These are phyloP conservation scores for Neosilurus mollespiculum DNA, from an alignment of 2,797 vertebrate species.

Conservation along the genomic window DNA sequence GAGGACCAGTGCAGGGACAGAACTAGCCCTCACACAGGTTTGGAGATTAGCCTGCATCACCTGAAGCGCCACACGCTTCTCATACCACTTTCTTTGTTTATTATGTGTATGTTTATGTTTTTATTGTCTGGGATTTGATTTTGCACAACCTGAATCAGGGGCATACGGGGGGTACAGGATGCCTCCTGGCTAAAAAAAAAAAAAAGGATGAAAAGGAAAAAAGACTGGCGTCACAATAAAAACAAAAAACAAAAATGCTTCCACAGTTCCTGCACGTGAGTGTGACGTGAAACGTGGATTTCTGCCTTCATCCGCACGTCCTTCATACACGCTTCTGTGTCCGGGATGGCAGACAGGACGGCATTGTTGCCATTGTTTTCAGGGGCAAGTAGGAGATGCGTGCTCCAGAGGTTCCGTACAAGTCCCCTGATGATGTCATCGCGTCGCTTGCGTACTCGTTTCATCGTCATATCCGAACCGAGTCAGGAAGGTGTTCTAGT, in stretches of 20 bases:
- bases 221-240: neutral
- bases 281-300: neutral
- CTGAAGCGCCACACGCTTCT: neutral
- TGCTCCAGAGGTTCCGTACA: neutral
- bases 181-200: neutral
- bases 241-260: no score
- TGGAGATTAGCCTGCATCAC: neutral
- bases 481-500: neutral
- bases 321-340: neutral
- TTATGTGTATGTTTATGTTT: neutral
- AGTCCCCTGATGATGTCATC: constrained; percentile 6
- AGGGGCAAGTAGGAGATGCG: neutral
- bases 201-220: neutral
- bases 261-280: neutral
- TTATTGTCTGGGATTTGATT: constrained; percentile 8
- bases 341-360: neutral
- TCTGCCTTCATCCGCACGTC: neutral
- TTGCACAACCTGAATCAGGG: constrained; percentile 20
- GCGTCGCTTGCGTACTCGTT: neutral
- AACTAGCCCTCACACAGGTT: neutral
- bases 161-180: neutral
- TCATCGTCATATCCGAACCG: neutral
- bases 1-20: neutral
- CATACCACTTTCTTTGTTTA: neutral
- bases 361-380: neutral